These are phyloP conservation scores for Clavelina lepadiformis DNA, from an alignment of 23 tunicate species.

Conservation along the genomic window DNA sequence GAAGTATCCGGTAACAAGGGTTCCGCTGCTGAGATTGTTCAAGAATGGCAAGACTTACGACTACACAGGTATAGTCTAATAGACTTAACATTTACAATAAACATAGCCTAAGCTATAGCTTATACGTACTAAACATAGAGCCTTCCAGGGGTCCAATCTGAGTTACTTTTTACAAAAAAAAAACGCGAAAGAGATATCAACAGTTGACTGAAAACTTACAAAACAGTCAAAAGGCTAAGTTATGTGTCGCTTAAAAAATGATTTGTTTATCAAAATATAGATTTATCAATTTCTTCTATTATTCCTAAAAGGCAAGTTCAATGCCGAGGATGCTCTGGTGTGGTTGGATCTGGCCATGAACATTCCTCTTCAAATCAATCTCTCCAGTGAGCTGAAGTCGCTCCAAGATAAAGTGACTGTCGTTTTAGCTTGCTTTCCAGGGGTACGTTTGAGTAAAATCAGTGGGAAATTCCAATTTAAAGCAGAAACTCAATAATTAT, in stretches of 20 bases:
- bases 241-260: too few species aligned
- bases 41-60: constrained; percentile 57
- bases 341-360: constrained; percentile 74
- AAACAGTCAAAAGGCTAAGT: too few species aligned
- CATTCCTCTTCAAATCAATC: constrained; percentile 50
- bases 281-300: too few species aligned
- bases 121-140: too few species aligned
- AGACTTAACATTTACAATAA: too few species aligned
- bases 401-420: constrained; percentile 33
- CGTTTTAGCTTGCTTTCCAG: constrained; percentile 66
- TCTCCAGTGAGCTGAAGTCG: constrained; percentile 43
- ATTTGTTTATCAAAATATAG: too few species aligned
- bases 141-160: too few species aligned
- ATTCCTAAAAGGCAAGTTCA: too few species aligned
- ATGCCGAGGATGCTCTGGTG: constrained; percentile 29
- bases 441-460: constrained; percentile 28
- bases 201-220: too few species aligned
- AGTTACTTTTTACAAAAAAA: too few species aligned
- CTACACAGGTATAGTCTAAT: constrained; percentile 30
- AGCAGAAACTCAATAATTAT: background rate
- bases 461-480: background rate
- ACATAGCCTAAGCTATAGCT: too few species aligned
- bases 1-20: constrained; percentile 27
- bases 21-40: constrained; percentile 46
- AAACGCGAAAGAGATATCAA: too few species aligned